Evolutionary conservation across 2,113 vertebrate species (phyloP), one percentile per base, ranked within the genome.

Genomic region (Melospiza georgiana): DNA sequence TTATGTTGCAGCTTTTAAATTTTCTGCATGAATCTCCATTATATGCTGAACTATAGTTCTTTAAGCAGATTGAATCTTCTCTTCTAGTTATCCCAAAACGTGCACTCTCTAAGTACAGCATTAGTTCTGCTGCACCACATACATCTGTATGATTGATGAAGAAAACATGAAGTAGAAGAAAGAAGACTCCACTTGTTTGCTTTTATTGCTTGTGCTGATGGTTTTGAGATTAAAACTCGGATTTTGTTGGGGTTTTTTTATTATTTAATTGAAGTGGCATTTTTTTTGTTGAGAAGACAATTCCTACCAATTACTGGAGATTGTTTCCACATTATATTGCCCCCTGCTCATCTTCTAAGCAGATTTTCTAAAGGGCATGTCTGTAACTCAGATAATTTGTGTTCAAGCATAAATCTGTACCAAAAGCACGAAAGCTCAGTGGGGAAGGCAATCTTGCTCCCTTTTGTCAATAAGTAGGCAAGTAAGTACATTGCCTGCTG

Each of bases 401-500:
- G 37, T 86, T 88, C 73, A 24, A 69, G 57, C 2, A 5, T 84
- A 90, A 78, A 95, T 90, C 69, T 86, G 69, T 84, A 84, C 72
- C 25, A 39, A 72, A 94, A 94, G 61, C 30, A 1, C 18, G 61
- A 86, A 92, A 90, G 30, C 61, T 80, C 85, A 27, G 75, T 67
- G 55, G 83, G 88, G 52, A 95, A 93, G 46, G 44, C 72, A 92
- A 37, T 95, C 48, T 84, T 83, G 86, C 52, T 74, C n/a, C 41
- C 61, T 77, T 93, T 78, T 84, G 48, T 78, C 86, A 93, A 14
- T 78, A 90, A 86, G 55, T 27, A 88, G 79, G 68, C 75, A 93
- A 88, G 68, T 83, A 74, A 95, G 68, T 84, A 74, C 65, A 22
- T 35, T 65, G 88, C 88, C 90, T 93, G 83, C 92, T 94, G 79